These are phyloP conservation scores for Pseudococcus longispinus DNA, from an alignment of 2,888 invertebrate genomes.

Conservation along the genomic window DNA sequence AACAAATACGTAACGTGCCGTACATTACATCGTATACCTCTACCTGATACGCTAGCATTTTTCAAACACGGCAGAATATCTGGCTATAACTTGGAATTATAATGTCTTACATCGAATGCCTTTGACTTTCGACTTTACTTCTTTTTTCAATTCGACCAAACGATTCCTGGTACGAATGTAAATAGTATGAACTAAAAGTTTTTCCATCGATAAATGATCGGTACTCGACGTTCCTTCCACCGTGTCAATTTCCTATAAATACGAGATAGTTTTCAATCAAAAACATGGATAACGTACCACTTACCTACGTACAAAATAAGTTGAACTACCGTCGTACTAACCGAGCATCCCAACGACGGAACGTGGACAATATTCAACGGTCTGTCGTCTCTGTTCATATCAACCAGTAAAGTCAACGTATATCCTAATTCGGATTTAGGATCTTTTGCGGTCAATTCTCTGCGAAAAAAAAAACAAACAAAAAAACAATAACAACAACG, in stretches of 20 bases:
- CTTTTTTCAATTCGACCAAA: conserved; percentile 80
- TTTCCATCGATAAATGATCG: conserved; percentile 93
- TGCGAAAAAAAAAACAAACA: conserved; percentile 58
- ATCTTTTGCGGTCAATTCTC: conserved; percentile 72
- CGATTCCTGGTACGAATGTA: conserved; percentile 89
- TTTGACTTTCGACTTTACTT: conserved; percentile 74
- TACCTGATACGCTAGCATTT: too few relatives aligned
- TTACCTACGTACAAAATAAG: too few relatives aligned
- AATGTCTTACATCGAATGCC: conserved; percentile 73
- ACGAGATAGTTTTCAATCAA: background rate
- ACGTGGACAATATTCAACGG: conserved; percentile 76
- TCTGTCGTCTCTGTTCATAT: conserved; percentile 78
- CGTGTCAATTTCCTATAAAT: conserved; percentile 71
- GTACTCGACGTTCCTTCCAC: conserved; percentile 82
- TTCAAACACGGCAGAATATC: too few relatives aligned
- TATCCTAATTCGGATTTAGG: conserved; percentile 86
- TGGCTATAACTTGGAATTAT: background rate
- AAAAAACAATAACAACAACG: background rate
- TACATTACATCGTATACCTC: too few relatives aligned
- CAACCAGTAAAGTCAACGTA: conserved; percentile 86
- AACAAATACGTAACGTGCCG: background rate
- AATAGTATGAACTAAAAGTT: conserved; percentile 91
- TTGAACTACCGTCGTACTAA: background rate
- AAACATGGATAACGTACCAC: background rate
- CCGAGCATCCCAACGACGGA: conserved; percentile 71